Conservation (phyloP, 2,113 vertebrate genomes). For the Cariama cristata region DNA sequence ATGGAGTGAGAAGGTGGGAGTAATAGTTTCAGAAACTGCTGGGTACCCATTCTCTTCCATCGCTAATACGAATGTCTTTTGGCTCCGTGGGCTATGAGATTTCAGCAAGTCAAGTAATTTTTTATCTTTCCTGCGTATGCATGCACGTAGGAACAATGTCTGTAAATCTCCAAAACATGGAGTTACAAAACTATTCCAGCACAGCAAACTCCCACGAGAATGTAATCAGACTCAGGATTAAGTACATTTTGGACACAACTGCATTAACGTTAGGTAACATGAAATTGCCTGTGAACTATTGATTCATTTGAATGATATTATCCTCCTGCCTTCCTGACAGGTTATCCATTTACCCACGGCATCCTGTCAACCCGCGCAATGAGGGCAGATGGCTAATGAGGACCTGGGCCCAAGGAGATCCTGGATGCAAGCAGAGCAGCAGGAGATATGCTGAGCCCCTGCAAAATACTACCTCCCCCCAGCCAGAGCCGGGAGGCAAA, state of each 20-base stretch:
- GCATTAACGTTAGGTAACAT: background rate
- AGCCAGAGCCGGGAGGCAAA: background rate
- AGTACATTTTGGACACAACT: conserved; percentile 14
- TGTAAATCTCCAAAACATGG: background rate
- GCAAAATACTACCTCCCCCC: background rate
- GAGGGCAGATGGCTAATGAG: conserved; percentile 69
- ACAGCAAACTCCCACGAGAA: background rate
- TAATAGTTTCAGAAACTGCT: background rate
- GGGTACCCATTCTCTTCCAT: background rate
- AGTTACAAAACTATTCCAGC: background rate
- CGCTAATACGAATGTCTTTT: background rate
- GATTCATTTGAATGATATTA: conserved; percentile 55
- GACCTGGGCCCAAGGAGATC: background rate
- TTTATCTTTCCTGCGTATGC: background rate
- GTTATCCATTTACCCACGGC: conserved; percentile 46
- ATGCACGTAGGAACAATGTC: background rate
- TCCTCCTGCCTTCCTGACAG: conserved; percentile 31
- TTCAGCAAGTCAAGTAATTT: background rate
- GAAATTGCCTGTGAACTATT: conserved; percentile 37
- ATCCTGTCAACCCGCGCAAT: background rate
- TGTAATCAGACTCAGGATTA: background rate
- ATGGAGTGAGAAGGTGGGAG: background rate
- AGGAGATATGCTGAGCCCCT: background rate
- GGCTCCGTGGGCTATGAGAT: background rate
- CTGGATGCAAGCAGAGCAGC: background rate